Base-by-base conservation (phyloP, 2,888 invertebrate species). In the Rotaria magnacalcarata region DNA sequence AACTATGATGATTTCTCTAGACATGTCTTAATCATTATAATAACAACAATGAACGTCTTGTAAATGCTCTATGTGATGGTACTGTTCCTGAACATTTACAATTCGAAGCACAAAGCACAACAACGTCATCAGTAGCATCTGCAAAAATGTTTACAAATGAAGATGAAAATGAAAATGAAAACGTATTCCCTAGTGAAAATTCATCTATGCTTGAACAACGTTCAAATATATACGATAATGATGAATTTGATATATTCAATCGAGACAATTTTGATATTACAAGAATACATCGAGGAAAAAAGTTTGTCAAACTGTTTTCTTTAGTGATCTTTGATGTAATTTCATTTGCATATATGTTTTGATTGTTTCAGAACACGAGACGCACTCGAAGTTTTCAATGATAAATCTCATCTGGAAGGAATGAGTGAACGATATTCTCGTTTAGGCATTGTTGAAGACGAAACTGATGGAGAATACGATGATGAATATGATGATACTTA, bases 171-270 rank as follows among this genome's bases (percentile, higher is more conserved):
- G 21, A 41, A 27, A 2, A 54, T 56, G 54, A 56, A 11, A 34
- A 84, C 19, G 14, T 21, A 50, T 54, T 41, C 11, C 0, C 19
- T 10, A 52, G 16, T 21, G 2, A 41, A n/a, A 14, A 41, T 84
- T 16, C 19, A 14, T 43, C 47, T 80, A 4, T 60, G 21, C 27
- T 43, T 27, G 80, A 58, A 41, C 24, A 27, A n/a, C 75, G 94
- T 84, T 92, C 93, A 84, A 95, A 94, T 90, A 92, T 95, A 21
- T 94, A 93, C 89, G 94, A 95, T 89, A 94, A 91, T 86, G 94
- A 95, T 89, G 93, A 94, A 89, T 95, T 94, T 90, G 94, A 95
- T 90, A 92, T 95, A 1, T 94, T 95, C 93, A 93, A 93, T 87
- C 89, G 93, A 27, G 93, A 93, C 85, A 92, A 93, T 88, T 92